phyloP scores from a whole-genome alignment of 1,140 invertebrate genomes.

The Pachypeltis micranthus region DNA sequence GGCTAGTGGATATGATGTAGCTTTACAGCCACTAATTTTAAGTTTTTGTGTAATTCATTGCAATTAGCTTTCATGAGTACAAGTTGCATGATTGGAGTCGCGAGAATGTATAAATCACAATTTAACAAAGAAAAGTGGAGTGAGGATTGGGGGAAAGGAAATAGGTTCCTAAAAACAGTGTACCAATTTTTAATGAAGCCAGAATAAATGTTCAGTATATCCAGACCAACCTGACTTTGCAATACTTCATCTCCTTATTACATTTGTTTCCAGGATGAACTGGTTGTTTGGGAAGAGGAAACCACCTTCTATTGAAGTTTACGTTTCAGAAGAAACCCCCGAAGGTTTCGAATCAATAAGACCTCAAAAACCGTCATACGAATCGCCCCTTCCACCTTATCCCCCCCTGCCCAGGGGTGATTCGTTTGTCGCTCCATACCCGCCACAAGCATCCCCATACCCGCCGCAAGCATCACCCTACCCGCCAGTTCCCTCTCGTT shows the following conservation, averaged over 20 bases:
- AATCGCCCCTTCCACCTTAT: neutral
- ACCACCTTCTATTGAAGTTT: neutral
- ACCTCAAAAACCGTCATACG: neutral
- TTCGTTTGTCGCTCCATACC: neutral
- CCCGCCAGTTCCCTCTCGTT: neutral
- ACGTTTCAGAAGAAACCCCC: neutral
- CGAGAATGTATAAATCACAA: no score
- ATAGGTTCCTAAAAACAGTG: no score
- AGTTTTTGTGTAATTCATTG: no score
- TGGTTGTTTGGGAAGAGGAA: neutral
- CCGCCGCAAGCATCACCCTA: neutral
- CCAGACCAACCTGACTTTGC: no score
- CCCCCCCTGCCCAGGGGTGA: neutral
- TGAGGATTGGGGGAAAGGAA: no score
- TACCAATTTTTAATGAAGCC: no score
- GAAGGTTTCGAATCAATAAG: neutral
- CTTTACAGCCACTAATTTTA: no score
- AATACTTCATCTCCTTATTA: neutral
- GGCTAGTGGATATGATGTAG: no score
- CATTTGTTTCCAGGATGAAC: neutral
- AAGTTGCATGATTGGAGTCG: no score
- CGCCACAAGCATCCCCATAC: neutral
- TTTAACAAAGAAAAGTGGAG: no score
- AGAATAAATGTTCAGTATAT: no score
- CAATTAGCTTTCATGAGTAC: no score